A percentile compares a stretch with the other conserved stretches of the same genome.
Conservation (phyloP, 2,888 invertebrate species). For the Allophyes oxyacanthae region DNA sequence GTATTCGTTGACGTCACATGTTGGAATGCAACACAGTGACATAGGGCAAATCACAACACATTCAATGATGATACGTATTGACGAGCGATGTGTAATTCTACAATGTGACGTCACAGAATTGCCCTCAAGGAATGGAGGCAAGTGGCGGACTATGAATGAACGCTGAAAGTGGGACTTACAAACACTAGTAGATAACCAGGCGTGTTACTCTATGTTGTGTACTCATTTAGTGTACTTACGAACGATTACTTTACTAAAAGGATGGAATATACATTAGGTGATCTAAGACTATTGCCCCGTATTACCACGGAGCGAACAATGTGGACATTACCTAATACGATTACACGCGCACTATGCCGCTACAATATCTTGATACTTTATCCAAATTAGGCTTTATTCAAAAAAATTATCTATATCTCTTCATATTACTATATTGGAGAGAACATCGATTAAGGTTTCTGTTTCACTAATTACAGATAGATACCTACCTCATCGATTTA, state of each 20-base stretch:
- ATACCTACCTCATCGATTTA: slow-evolving; percentile 71
- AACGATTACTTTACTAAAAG: slow-evolving; percentile 82
- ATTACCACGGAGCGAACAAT: slow-evolving; percentile 63
- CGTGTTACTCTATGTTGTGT: slow-evolving; percentile 80
- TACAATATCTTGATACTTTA: slow-evolving; percentile 74
- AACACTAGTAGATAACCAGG: slow-evolving; percentile 82
- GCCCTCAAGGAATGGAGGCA: slow-evolving; percentile 74
- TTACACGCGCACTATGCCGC: slow-evolving; percentile 76
- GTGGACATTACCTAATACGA: slow-evolving; percentile 73
- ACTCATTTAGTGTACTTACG: slow-evolving; percentile 85
- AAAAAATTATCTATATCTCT: slow-evolving; percentile 52
- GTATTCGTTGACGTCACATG: slow-evolving; percentile 50
- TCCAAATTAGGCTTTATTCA: slow-evolving; percentile 65
- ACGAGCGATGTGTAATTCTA: slow-evolving; percentile 19
- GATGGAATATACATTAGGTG: slow-evolving; percentile 89
- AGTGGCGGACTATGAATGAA: slow-evolving; percentile 77
- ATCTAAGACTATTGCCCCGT: slow-evolving; percentile 77
- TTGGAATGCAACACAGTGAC: slow-evolving; percentile 23
- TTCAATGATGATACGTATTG: slow-evolving; percentile 20
- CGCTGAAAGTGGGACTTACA: slow-evolving; percentile 78
- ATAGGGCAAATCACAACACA: slow-evolving; percentile 15
- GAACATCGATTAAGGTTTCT: slow-evolving; percentile 53
- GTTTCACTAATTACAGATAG: slow-evolving; percentile 68
- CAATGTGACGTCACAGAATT: slow-evolving; percentile 51
- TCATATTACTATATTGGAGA: slow-evolving; percentile 56